These are phyloP conservation scores for Cecropterus lyciades DNA, from an alignment of 1,140 invertebrate genomes.

Conservation along the genomic window DNA sequence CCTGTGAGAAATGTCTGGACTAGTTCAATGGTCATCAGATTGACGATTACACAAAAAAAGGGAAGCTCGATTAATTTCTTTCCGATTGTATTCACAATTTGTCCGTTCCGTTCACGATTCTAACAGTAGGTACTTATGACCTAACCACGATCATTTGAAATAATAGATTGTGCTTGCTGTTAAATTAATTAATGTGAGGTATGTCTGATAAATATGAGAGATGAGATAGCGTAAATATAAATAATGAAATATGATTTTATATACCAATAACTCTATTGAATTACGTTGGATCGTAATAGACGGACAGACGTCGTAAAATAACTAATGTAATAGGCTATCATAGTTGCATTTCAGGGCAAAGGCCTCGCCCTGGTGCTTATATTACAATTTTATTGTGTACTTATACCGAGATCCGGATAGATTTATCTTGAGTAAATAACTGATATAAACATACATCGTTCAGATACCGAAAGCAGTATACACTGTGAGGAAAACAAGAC, in stretches of 20 bases:
- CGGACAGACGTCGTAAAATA: conserved; percentile 39
- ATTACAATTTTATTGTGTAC: conserved; percentile 46
- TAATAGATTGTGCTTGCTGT: conserved; percentile 17
- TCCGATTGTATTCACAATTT: conserved; percentile 2
- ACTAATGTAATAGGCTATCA: conserved; percentile 38
- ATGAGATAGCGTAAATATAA: conserved; percentile 17
- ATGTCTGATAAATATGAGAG: conserved; percentile 22
- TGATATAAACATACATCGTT: conserved; percentile 42
- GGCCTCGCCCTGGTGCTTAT: conserved; percentile 39
- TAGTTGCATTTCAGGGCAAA: conserved; percentile 38
- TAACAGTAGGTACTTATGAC: background rate
- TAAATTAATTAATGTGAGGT: conserved; percentile 26
- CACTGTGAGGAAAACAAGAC: conserved; percentile 27
- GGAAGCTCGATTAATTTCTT: conserved; percentile 32
- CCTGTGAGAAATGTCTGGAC: conserved; percentile 43
- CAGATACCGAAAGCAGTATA: conserved; percentile 35
- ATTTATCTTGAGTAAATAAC: conserved; percentile 44
- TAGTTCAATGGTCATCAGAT: conserved; percentile 39
- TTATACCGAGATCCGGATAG: conserved; percentile 41
- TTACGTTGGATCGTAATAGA: conserved; percentile 24
- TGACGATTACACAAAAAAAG: conserved; percentile 32
- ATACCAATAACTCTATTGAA: conserved; percentile 23
- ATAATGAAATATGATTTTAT: conserved; percentile 22
- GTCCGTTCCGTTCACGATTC: conserved; percentile 22
- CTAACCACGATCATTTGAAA: background rate